phyloP scores from a whole-genome alignment of 1,140 invertebrate genomes.

The Oreohelix idahoensis region DNA sequence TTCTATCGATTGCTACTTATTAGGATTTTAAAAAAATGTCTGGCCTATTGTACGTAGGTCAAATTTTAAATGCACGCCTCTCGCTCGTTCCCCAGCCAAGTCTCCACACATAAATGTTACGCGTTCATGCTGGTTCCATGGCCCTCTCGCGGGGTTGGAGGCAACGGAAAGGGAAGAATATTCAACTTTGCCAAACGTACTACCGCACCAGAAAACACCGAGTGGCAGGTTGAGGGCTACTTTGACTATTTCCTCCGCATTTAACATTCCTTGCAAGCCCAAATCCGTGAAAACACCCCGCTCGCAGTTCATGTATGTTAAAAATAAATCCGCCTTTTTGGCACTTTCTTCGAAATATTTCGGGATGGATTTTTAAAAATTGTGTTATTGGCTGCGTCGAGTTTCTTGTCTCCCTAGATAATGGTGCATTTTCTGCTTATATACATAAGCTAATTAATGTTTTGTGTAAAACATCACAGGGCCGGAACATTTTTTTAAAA shows the following conservation, averaged over 20 bases:
- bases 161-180: background rate
- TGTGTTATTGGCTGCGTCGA: no score
- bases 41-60: no score
- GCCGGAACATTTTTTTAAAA: background rate
- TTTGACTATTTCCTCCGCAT: background rate
- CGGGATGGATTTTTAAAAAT: no score
- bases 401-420: no score
- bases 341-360: no score
- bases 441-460: background rate
- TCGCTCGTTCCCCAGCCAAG: background rate
- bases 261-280: background rate
- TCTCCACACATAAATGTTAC: background rate
- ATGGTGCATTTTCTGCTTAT: background rate
- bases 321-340: no score
- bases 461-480: conserved; percentile 13
- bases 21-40: no score
- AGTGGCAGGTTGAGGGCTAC: background rate
- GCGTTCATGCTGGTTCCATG: conserved; percentile 22
- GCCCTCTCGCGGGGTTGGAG: conserved; percentile 15
- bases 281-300: background rate
- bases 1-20: no score
- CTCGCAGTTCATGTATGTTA: no score
- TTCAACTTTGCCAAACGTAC: background rate
- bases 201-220: conserved; percentile 19
- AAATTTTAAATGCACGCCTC: background rate